A percentile compares a stretch with the other conserved stretches of the same genome.
These are phyloP conservation scores for Coturnix japonica DNA, from an alignment of 2,113 vertebrate genomes.

Conservation along the genomic window DNA sequence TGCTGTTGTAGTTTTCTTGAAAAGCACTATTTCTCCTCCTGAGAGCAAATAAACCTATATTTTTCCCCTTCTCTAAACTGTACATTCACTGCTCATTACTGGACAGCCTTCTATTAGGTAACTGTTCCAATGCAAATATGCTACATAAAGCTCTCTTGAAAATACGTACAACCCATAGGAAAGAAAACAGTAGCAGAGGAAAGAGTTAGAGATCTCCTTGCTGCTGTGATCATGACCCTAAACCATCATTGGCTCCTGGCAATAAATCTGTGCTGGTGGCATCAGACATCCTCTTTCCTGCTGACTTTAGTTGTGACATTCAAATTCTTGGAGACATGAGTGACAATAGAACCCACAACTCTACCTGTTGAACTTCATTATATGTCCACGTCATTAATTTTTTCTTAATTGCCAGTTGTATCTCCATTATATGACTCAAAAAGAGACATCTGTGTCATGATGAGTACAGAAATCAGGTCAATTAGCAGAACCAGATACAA, in stretches of 20 bases:
- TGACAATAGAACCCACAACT: not conserved
- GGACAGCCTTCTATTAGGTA: not conserved
- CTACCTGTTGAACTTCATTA: not conserved
- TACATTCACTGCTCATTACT: fast-evolving
- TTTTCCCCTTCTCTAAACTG: not conserved
- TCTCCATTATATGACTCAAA: not conserved
- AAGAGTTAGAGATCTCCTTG: not conserved
- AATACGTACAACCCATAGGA: not conserved
- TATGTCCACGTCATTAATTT: not conserved
- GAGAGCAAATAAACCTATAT: not conserved
- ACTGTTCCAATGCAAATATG: not conserved
- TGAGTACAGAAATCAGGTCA: not conserved
- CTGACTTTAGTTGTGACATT: not conserved
- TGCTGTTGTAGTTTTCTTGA: not conserved
- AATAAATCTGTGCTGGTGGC: not conserved
- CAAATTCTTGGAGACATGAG: not conserved
- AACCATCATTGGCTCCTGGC: not conserved
- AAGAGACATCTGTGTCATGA: not conserved
- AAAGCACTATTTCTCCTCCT: not conserved
- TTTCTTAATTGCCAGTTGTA: not conserved
- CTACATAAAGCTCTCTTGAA: not conserved
- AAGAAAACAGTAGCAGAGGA: not conserved
- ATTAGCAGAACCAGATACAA: not conserved
- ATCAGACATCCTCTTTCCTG: not conserved
- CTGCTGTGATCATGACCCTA: too few species aligned